Evolutionary conservation across 1,140 invertebrate species (phyloP).

Genomic region (Diorhabda sublineata): DNA sequence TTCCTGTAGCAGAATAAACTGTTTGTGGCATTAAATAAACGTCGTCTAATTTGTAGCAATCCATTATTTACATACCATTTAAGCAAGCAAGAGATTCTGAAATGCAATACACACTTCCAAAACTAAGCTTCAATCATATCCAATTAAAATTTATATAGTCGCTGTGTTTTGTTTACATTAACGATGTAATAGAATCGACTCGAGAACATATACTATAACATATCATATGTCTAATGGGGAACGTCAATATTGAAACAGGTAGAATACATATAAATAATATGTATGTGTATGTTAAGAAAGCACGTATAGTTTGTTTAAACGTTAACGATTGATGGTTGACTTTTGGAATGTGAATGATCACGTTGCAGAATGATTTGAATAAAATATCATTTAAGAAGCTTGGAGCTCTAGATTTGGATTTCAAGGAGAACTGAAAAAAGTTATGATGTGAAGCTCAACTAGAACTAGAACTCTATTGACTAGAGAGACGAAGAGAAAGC

Average conservation of each 20-base stretch:
- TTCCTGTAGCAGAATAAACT: too few species aligned
- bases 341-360: too few species aligned
- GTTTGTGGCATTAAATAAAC: too few species aligned
- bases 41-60: not conserved
- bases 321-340: not conserved
- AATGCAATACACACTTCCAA: not conserved
- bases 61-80: not conserved
- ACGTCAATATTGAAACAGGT: conserved; percentile 15
- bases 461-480: too few species aligned
- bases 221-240: conserved; percentile 4
- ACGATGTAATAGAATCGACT: conserved; percentile 13
- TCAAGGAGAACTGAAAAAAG: too few species aligned
- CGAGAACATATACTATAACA: conserved; percentile 14
- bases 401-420: too few species aligned
- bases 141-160: conserved; percentile 10
- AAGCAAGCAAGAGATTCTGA: not conserved
- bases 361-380: too few species aligned
- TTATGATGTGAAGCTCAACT: too few species aligned
- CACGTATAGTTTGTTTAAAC: conserved; percentile 1
- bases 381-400: too few species aligned
- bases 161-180: conserved; percentile 8
- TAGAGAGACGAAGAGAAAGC: too few species aligned
- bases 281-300: not conserved
- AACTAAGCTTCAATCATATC: conserved; percentile 6
- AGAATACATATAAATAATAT: not conserved